Evolutionary conservation across 2,113 vertebrate genomes (phyloP).

Genomic region (Saccopteryx bilineata): DNA sequence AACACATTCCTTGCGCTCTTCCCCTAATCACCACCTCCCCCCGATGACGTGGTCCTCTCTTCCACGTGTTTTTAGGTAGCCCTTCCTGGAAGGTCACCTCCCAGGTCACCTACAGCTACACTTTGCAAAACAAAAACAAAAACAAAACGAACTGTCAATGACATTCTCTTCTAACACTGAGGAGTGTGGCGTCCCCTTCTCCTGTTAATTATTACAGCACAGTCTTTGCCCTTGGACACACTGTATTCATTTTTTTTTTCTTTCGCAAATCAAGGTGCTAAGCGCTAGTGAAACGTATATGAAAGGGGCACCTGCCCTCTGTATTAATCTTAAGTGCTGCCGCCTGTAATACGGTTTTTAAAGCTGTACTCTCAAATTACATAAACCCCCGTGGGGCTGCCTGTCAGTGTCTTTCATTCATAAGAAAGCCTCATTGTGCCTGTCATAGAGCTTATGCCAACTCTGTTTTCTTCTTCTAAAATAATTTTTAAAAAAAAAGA

Average conservation of each 20-base stretch:
- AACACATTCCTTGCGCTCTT: background rate
- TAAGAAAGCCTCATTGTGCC: slow-evolving; percentile 60
- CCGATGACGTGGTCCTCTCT: background rate
- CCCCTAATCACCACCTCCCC: background rate
- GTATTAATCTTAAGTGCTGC: slow-evolving; percentile 71
- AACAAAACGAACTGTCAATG: background rate
- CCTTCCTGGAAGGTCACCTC: background rate
- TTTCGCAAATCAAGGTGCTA: slow-evolving; percentile 68
- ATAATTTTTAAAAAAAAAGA: background rate
- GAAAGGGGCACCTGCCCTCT: slow-evolving; percentile 72
- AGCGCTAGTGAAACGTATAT: slow-evolving; percentile 74
- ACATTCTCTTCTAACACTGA: slow-evolving; percentile 13
- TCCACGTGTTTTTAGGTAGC: background rate
- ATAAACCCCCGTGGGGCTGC: slow-evolving; percentile 43
- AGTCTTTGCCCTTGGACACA: slow-evolving; percentile 49
- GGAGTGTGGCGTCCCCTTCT: background rate
- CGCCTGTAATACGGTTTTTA: slow-evolving; percentile 68
- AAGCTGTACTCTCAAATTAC: slow-evolving; percentile 70
- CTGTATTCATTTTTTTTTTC: slow-evolving; percentile 32
- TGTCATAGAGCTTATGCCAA: slow-evolving; percentile 37
- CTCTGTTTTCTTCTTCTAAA: slow-evolving; percentile 2
- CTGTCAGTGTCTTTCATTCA: slow-evolving; percentile 37
- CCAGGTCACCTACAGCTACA: background rate
- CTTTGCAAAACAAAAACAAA: background rate
- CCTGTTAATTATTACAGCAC: background rate